Conservation (phyloP, 2,888 invertebrate genomes). For the Noctua pronuba region DNA sequence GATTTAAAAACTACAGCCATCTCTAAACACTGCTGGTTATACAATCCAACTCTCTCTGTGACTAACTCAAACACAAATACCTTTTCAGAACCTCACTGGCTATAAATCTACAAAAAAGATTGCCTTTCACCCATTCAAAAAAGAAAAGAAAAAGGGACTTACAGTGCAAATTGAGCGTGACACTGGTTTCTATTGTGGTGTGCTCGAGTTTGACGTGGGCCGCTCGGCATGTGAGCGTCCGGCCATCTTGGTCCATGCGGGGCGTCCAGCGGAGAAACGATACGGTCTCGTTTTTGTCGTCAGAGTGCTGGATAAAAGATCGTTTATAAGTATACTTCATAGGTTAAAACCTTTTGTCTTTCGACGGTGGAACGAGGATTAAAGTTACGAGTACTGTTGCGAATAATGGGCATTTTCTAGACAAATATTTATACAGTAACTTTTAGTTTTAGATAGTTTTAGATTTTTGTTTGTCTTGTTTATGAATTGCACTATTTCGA, state of each 20-base stretch:
- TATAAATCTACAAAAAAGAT: conserved; percentile 38
- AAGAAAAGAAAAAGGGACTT: conserved; percentile 85
- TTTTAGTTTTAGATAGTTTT: not conserved
- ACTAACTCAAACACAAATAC: conserved; percentile 18
- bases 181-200: conserved; percentile 94
- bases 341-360: not conserved
- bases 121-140: conserved; percentile 27
- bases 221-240: conserved; percentile 94
- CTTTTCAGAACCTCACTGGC: not conserved
- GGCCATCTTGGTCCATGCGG: conserved; percentile 94
- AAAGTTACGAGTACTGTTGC: not conserved
- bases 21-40: not conserved
- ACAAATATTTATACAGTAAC: not conserved
- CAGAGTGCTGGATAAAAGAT: conserved; percentile 91
- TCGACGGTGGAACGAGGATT: not conserved
- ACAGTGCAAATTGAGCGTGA: conserved; percentile 97
- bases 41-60: not conserved
- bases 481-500: not conserved
- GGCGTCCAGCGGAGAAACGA: conserved; percentile 94
- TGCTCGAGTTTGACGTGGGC: conserved; percentile 94
- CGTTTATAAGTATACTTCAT: not conserved
- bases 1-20: not conserved
- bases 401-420: not conserved
- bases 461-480: too few relatives aligned
- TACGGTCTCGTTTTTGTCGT: conserved; percentile 95